Evolutionary conservation across 2,888 invertebrate genomes (phyloP).

Genomic region (Callosobruchus maculatus): DNA sequence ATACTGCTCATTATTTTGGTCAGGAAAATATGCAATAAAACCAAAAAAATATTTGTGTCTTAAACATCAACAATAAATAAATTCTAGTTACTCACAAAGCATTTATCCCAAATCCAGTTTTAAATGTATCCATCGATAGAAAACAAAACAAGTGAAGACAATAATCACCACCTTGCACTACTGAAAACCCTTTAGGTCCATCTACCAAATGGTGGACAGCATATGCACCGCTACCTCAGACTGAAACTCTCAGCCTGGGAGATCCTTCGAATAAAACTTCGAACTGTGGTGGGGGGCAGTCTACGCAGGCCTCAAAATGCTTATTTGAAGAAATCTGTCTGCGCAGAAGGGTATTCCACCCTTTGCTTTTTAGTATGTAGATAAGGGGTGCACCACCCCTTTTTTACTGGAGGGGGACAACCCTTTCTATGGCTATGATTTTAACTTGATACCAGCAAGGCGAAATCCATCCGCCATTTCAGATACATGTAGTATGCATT

Average conservation of each 20-base stretch:
- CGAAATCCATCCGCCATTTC: neutral
- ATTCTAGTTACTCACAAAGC: too few relatives aligned
- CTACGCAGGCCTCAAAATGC: conserved; percentile 13
- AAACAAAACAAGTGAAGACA: neutral
- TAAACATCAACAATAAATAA: too few relatives aligned
- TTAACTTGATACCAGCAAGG: neutral
- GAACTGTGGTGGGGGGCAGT: conserved; percentile 21
- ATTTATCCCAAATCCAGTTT: neutral
- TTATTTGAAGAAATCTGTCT: conserved; percentile 14
- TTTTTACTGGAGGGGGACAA: conserved; percentile 18
- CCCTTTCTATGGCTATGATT: conserved; percentile 15
- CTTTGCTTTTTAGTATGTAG: conserved; percentile 21
- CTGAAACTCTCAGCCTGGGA: conserved; percentile 15
- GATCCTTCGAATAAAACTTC: conserved; percentile 18
- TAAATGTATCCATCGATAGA: neutral
- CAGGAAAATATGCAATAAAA: too few relatives aligned
- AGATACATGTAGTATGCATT: neutral
- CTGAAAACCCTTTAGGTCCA: conserved; percentile 1
- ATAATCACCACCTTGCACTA: neutral
- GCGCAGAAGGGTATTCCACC: conserved; percentile 19
- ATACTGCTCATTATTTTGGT: too few relatives aligned
- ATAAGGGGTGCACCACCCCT: conserved; percentile 13
- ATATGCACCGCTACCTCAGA: conserved; percentile 35
- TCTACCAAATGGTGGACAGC: conserved; percentile 40
- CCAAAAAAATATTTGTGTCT: too few relatives aligned